Conservation (phyloP, 2,113 vertebrate species). For the Sclerurus mexicanus region DNA sequence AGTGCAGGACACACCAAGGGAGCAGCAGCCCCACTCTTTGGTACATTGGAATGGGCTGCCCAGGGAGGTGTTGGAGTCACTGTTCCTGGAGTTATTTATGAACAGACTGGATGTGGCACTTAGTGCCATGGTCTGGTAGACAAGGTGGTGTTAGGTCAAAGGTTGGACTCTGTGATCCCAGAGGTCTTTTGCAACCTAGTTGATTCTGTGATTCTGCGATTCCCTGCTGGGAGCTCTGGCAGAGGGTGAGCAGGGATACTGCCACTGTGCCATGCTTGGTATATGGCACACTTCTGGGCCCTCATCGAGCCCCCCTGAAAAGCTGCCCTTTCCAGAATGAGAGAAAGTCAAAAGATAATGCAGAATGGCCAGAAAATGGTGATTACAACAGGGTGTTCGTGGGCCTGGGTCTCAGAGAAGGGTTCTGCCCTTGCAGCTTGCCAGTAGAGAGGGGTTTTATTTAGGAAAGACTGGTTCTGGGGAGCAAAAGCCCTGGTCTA, state of each 20-base stretch:
- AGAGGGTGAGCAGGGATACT: rapidly evolving
- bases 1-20: rapidly evolving
- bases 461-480: neutral
- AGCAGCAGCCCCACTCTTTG: neutral
- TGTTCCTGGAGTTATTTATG: no score
- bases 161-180: no score
- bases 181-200: no score
- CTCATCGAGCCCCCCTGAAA: neutral
- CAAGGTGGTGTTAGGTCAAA: no score
- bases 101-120: no score
- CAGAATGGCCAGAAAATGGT: conserved; percentile 48
- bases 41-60: no score
- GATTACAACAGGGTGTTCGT: neutral
- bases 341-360: conserved; percentile 75
- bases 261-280: rapidly evolving
- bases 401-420: neutral
- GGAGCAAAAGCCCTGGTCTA: rapidly evolving
- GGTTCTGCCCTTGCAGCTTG: neutral
- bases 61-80: no score
- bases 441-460: neutral
- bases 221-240: neutral
- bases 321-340: conserved; percentile 73
- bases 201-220: no score
- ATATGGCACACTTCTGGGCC: rapidly evolving
- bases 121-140: no score